Evolutionary conservation across 2,797 vertebrate genomes (phyloP), one percentile per base, ranked within the genome.

Genomic region (Alca torda): DNA sequence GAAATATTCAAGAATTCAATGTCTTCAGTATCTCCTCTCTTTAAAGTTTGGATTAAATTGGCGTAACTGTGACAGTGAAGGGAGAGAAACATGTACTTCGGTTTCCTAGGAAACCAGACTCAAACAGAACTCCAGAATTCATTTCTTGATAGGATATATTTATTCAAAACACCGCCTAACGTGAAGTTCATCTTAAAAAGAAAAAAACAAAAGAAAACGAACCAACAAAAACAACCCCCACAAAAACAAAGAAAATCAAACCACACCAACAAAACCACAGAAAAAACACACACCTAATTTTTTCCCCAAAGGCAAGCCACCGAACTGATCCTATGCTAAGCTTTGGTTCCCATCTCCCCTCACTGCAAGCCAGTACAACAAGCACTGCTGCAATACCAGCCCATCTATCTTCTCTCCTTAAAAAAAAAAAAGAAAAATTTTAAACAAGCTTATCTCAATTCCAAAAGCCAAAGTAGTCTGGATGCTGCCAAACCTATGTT

Each of bases 81-180:
- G 37, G 51, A 96, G 30, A 84, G 28, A 93, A 96, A 82, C 25
- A 63, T 41, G 45, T 56, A 37, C 65, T 94, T 91, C 56, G 6
- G 74, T 93, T 70, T 87, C 93, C 88, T 79, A 76, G 86, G 93
- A 94, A 96, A 96, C 74, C 35, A 82, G 64, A 93, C 59, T 95
- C 74, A 75, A 94, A 81, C 83, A 95, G 45, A 91, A 92, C 54
- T 90, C 70, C 51, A 80, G 19, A 78, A 88, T 24, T 81, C 57
- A 68, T 60, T 45, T 88, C 57, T 33, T 73, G 48, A 8, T 74
- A 84, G 53, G 53, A 67, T 35, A 25, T 7, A 76, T 20, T 84
- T 88, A 74, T 72, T 68, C 77, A 79, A 82, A 91, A 83, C 39
- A 81, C 76, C 82, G 84, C 33, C n/a, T 31, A 94, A 70, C 28